phyloP scores from a whole-genome alignment of 2,888 invertebrate species.

The Panorpa germanica region DNA sequence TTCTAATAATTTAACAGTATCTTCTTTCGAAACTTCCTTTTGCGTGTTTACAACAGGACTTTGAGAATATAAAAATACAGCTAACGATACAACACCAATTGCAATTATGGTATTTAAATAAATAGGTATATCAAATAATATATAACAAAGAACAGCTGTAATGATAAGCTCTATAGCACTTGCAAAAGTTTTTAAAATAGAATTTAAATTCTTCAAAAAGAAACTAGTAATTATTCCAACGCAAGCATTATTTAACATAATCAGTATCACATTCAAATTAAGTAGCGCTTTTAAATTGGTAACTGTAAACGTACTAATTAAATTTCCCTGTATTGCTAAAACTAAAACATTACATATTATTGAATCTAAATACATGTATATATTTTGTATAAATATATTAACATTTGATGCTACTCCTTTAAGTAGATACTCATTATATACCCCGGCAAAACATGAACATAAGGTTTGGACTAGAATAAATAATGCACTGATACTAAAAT shows the following conservation, averaged over 20 bases:
- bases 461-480: conserved; percentile 61
- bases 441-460: conserved; percentile 86
- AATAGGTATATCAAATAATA: conserved; percentile 71
- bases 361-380: conserved; percentile 89
- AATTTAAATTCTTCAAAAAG: conserved; percentile 81
- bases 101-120: conserved; percentile 64
- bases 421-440: conserved; percentile 85
- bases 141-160: conserved; percentile 73
- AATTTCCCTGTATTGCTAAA: conserved; percentile 44
- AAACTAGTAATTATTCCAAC: conserved; percentile 89
- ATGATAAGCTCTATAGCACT: conserved; percentile 82
- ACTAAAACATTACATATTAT: conserved; percentile 76
- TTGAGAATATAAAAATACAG: conserved; percentile 73
- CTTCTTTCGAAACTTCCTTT: no score
- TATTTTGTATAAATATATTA: conserved; percentile 82
- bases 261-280: conserved; percentile 52
- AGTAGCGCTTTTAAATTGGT: conserved; percentile 34
- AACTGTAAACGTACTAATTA: conserved; percentile 36
- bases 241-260: conserved; percentile 75
- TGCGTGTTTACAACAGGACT: conserved; percentile 66
- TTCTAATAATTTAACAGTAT: no score
- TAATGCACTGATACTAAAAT: conserved; percentile 37
- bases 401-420: conserved; percentile 71
- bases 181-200: conserved; percentile 89
- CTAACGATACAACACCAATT: conserved; percentile 62